Evolutionary conservation across 2,797 vertebrate species (phyloP).

Genomic region (Myioborus melanocephalus): DNA sequence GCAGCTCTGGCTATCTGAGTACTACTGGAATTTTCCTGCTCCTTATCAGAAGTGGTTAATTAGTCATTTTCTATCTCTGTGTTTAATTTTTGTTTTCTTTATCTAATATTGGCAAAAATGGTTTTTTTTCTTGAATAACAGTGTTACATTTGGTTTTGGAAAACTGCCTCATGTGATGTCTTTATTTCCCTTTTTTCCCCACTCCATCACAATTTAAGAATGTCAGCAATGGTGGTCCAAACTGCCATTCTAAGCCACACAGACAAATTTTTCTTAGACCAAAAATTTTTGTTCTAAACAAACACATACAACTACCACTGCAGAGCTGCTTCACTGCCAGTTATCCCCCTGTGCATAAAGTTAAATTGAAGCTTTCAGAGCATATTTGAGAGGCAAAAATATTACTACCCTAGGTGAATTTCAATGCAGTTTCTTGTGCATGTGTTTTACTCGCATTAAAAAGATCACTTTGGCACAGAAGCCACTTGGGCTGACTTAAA

Average conservation of each 20-base stretch:
- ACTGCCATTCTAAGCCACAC: background rate
- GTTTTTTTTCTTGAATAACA: background rate
- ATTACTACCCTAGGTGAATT: background rate
- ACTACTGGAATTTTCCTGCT: background rate
- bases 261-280: background rate
- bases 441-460: background rate
- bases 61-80: background rate
- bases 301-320: background rate
- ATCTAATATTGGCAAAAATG: background rate
- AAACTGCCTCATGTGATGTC: background rate
- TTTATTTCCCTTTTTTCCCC: background rate
- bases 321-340: background rate
- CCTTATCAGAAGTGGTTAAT: background rate
- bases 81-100: slow-evolving; percentile 4
- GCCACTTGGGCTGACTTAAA: background rate
- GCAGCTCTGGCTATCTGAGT: background rate
- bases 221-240: background rate
- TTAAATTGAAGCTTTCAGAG: background rate
- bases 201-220: slow-evolving; percentile 7
- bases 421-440: background rate
- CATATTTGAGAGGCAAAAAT: background rate
- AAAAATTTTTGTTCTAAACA: background rate
- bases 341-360: background rate
- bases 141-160: background rate
- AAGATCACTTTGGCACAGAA: background rate